Percentiles rank a stretch among this genome's conserved stretches.
phyloP scores from a whole-genome alignment of 2,888 invertebrate species.

The Drosophila peninsularis region DNA sequence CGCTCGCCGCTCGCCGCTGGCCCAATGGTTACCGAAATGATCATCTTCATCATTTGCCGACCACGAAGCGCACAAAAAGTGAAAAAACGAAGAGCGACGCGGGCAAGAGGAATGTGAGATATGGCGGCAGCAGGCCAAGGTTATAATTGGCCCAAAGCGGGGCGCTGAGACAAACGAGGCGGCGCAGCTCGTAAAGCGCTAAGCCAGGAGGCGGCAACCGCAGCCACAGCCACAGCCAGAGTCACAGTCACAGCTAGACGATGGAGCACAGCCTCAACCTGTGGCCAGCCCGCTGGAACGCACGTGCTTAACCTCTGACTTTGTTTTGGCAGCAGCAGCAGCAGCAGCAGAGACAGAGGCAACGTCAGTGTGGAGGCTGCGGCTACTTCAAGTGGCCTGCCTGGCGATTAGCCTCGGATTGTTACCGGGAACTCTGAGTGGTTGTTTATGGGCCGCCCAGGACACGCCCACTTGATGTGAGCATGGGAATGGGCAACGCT shows the following conservation, averaged over 20 bases:
- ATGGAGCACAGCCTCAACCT: conserved; percentile 54
- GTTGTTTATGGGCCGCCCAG: conserved; percentile 72
- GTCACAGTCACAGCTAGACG: conserved; percentile 33
- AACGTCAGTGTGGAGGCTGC: conserved; percentile 26
- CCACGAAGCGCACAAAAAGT: conserved; percentile 59
- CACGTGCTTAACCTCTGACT: conserved; percentile 80
- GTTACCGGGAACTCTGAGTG: conserved; percentile 71
- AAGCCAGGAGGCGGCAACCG: conserved; percentile 58
- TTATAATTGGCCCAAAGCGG: conserved; percentile 80
- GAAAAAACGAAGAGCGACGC: conserved; percentile 29
- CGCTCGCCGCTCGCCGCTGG: conserved; percentile 12
- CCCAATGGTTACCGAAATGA: conserved; percentile 58
- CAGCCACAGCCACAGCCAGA: conserved; percentile 14
- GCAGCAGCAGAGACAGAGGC: conserved; percentile 10
- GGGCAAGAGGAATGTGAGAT: conserved; percentile 65
- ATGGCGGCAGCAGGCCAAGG: conserved; percentile 79
- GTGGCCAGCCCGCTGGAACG: conserved; percentile 62
- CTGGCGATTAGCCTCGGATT: conserved; percentile 71
- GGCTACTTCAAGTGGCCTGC: conserved; percentile 71
- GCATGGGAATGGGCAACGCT: conserved; percentile 43
- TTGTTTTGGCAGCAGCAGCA: conserved; percentile 68
- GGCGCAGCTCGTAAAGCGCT: conserved; percentile 65
- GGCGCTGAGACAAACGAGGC: conserved; percentile 67
- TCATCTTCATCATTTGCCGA: conserved; percentile 79
- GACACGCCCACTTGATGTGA: conserved; percentile 66